Percentiles rank a stretch among this genome's conserved stretches.
Evolutionary conservation across 2,113 vertebrate genomes (phyloP).

Genomic region (crab-eating macaque (Macaca fascicularis)): T2T-MFA8v1.1 NC_088385.1:98319501-98320000

Average conservation of each 20-base stretch:
- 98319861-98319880: not conserved
- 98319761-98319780: not conserved
- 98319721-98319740: not conserved
- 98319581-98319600: not conserved
- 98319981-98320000: no score
- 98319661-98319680: not conserved
- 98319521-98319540: not conserved
- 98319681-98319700: not conserved
- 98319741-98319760: not conserved
- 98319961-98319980: no score
- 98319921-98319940: no score
- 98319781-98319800: not conserved
- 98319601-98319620: not conserved
- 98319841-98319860: not conserved
- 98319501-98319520: not conserved
- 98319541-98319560: not conserved
- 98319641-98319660: not conserved
- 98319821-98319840: not conserved
- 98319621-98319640: not conserved
- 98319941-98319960: no score
- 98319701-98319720: not conserved
- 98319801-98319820: not conserved
- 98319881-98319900: no score
- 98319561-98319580: not conserved
- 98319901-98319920: no score